Percentiles rank a stretch among this genome's conserved stretches.
Conservation (phyloP, 2,113 vertebrate genomes). For the Pedetes capensis region DNA sequence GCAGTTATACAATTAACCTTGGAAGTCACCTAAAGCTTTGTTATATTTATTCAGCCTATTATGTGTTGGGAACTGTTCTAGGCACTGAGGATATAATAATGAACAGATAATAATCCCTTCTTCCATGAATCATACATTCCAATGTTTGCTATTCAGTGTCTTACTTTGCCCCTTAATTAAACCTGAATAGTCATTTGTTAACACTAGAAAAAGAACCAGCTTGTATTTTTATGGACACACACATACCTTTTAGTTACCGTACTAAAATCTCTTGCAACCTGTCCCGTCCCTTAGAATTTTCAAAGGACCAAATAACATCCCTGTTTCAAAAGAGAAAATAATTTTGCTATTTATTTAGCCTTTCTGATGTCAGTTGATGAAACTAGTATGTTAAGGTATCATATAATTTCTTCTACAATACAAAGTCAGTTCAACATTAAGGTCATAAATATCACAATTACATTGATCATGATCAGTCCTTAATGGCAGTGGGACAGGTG, state of each 20-base stretch:
- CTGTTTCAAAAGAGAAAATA: conserved; percentile 1
- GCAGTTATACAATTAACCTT: neutral
- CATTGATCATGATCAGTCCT: neutral
- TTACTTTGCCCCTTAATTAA: neutral
- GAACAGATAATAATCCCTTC: neutral
- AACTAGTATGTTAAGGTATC: conserved; percentile 2
- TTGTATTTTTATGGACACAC: neutral
- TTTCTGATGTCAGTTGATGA: neutral
- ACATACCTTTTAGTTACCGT: neutral
- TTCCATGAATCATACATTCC: neutral
- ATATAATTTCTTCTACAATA: neutral
- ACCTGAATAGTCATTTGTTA: neutral
- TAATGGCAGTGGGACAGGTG: too few species aligned
- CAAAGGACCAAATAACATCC: neutral
- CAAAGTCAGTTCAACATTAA: neutral
- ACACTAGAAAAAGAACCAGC: neutral
- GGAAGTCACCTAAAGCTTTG: neutral
- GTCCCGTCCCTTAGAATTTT: neutral
- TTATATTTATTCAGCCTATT: neutral
- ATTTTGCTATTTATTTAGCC: neutral
- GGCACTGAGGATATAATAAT: neutral
- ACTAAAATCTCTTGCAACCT: neutral
- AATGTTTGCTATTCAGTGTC: neutral
- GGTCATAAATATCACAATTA: neutral
- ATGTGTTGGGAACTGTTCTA: neutral